Evolutionary conservation across 2,113 vertebrate genomes (phyloP).

Genomic region (Monarcha castaneiventris): DNA sequence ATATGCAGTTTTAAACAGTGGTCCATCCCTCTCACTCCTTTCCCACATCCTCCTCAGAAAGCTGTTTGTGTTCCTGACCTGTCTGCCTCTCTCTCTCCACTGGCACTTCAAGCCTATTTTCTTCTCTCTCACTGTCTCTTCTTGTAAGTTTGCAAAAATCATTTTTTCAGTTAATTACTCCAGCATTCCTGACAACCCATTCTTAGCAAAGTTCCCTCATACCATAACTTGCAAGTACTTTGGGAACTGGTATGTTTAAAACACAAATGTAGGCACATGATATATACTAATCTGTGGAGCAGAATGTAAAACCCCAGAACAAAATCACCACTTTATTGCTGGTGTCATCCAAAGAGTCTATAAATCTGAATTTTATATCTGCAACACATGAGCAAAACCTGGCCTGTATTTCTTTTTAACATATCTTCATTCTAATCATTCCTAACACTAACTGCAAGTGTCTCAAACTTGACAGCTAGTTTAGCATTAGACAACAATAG

Average conservation of each 20-base stretch:
- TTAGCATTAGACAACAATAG: slow-evolving; percentile 64
- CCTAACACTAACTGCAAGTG: slow-evolving; percentile 63
- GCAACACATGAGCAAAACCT: slow-evolving; percentile 58
- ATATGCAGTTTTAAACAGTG: background rate
- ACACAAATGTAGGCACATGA: background rate
- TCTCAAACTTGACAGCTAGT: slow-evolving; percentile 73
- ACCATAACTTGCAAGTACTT: background rate
- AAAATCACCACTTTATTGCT: slow-evolving; percentile 65
- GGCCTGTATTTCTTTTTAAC: slow-evolving; percentile 72
- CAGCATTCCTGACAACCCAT: background rate
- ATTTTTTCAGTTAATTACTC: background rate
- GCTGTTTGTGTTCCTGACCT: background rate
- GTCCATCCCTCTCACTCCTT: background rate
- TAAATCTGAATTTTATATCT: slow-evolving; percentile 72
- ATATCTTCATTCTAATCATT: slow-evolving; percentile 72
- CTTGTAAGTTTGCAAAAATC: background rate
- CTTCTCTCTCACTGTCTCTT: background rate
- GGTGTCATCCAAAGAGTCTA: slow-evolving; percentile 63
- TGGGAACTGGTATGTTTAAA: background rate
- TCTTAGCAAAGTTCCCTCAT: background rate
- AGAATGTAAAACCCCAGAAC: slow-evolving; percentile 54
- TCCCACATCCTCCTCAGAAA: background rate
- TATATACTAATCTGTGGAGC: background rate
- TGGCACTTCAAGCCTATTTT: background rate
- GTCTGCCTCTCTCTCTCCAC: background rate